Conservation (phyloP, 1,140 invertebrate species). For the Lerema accius region DNA sequence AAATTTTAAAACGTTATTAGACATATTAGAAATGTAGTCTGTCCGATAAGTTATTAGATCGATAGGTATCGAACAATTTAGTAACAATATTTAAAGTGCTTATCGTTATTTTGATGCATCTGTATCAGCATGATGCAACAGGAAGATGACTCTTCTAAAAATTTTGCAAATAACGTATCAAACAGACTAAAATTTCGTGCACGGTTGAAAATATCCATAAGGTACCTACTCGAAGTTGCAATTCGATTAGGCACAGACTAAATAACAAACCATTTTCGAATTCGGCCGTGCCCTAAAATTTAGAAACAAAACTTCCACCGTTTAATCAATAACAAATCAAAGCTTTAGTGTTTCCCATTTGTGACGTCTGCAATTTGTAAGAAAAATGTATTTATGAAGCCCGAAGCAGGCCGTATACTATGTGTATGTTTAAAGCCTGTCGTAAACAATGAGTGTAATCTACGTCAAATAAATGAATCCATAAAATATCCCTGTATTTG, state of each 20-base stretch:
- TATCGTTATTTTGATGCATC: no score
- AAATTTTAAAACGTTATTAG: neutral
- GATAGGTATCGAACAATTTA: no score
- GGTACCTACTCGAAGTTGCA: conserved; percentile 3
- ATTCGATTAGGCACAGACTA: neutral
- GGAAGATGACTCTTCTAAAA: neutral
- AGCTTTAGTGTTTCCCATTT: conserved; percentile 68
- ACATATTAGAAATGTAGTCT: neutral
- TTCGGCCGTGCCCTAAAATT: conserved; percentile 40
- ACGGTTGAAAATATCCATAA: conserved; percentile 22
- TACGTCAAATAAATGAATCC: conserved; percentile 63
- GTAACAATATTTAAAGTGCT: neutral
- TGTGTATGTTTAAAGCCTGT: conserved; percentile 33
- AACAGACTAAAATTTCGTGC: neutral
- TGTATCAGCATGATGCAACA: no score
- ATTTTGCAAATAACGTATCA: neutral
- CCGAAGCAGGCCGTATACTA: neutral
- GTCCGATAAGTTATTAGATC: neutral
- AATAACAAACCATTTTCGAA: conserved; percentile 7
- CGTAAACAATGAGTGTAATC: conserved; percentile 48
- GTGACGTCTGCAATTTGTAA: conserved; percentile 47
- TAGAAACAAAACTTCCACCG: conserved; percentile 57
- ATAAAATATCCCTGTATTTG: conserved; percentile 81
- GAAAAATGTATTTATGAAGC: conserved; percentile 36
- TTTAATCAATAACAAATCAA: conserved; percentile 78